Evolutionary conservation across 35 echinoderm and acorn worm species (phyloP), one percentile per base, ranked within the genome.

Genomic region (Amphiura filiformis): DNA sequence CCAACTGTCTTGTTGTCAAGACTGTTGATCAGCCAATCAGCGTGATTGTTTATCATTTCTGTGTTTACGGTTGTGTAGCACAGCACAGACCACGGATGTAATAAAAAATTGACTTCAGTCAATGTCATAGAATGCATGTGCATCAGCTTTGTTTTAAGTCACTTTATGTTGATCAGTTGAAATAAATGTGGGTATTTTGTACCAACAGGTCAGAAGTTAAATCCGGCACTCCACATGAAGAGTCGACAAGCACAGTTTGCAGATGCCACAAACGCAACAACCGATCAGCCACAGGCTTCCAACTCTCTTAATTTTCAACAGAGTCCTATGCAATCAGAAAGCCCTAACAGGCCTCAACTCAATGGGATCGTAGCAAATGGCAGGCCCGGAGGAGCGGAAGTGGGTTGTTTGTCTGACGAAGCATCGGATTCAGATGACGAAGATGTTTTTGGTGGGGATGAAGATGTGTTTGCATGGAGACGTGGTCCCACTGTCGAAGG

Each of bases 191-290:
- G n/a, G n/a, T n/a, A n/a, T n/a, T n/a, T n/a, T n/a, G n/a, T n/a
- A n/a, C n/a, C n/a, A n/a, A n/a, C 26, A 70, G 61, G 61, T 70
- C 61, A 70, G 26, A 70, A 70, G 26, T 70, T 70, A 70, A 70
- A 70, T 70, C 61, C 61, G 28, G 26, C 11, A 11, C 61, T 70
- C 28, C 61, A 70, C 61, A 70, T 13, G 26, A 3, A 4, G 26
- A 70, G 26, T 70, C 9, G 3, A 70, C 15, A 30, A 70, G 9
- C 61, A 2, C 61, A 70, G 61, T 70, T 70, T 70, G 61, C 15
- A 13, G 61, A 70, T 70, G 61, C 61, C 26, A 18, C 61, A 70
- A n/a, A 11, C 2, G 26, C 9, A 5, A 70, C 28, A 30, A 70
- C 28, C 61, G 4, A 26, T 5, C 26, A 70, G 61, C 61, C 61